A percentile compares a stretch with the other conserved stretches of the same genome.
phyloP scores from a whole-genome alignment of 2,888 invertebrate species.

The Polydrusus tereticollis region DNA sequence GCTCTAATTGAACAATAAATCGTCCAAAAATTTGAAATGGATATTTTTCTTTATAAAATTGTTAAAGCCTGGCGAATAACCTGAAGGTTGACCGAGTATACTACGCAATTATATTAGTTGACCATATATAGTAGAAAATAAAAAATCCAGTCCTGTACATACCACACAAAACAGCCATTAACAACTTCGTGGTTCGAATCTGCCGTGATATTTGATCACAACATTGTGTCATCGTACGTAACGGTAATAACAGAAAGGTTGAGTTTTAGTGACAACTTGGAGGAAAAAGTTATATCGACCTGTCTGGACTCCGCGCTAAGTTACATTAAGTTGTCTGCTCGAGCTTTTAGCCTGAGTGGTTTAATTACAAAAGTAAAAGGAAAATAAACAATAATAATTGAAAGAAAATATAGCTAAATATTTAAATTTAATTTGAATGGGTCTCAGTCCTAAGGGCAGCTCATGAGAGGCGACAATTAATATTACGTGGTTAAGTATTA shows the following conservation, averaged over 20 bases:
- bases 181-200: slow-evolving; percentile 59
- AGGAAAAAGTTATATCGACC: slow-evolving; percentile 37
- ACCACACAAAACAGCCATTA: slow-evolving; percentile 55
- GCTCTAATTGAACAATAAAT: no score
- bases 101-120: no score
- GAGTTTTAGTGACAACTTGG: slow-evolving; percentile 40
- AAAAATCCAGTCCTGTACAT: slow-evolving; percentile 19
- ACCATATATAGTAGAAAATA: no score
- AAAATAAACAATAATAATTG: neutral
- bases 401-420: neutral
- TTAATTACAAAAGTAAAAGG: slow-evolving; percentile 13
- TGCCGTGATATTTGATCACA: slow-evolving; percentile 61
- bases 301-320: slow-evolving; percentile 21
- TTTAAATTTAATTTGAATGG: no score
- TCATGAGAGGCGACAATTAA: no score
- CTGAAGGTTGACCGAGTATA: no score
- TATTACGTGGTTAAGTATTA: no score
- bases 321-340: slow-evolving; percentile 22
- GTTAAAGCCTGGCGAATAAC: no score
- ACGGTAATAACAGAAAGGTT: slow-evolving; percentile 55
- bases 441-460: no score
- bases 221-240: slow-evolving; percentile 60
- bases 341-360: slow-evolving; percentile 18
- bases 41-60: no score
- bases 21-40: no score